These are phyloP conservation scores for Diarsia rubi DNA, from an alignment of 2,888 invertebrate species.

Conservation along the genomic window DNA sequence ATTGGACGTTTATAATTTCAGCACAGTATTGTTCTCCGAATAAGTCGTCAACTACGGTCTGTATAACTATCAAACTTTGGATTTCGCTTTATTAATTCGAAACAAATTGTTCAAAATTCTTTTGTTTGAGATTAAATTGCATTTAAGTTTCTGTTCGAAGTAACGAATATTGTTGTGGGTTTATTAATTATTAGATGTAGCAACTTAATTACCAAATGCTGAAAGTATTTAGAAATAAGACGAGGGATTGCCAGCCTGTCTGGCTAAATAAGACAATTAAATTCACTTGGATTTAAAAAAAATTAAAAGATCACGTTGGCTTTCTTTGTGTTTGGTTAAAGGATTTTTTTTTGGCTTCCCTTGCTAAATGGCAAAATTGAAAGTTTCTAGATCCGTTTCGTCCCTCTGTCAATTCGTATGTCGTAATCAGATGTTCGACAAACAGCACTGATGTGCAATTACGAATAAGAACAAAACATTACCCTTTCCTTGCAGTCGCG, in stretches of 20 bases:
- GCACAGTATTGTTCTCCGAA: slow-evolving; percentile 17
- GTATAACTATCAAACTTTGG: slow-evolving; percentile 43
- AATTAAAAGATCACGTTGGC: not conserved
- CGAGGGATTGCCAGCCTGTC: slow-evolving; percentile 35
- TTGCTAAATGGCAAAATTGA: not conserved
- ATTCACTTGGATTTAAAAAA: slow-evolving; percentile 36
- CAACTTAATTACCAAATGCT: slow-evolving; percentile 47
- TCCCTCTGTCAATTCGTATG: not conserved
- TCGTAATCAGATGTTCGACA: not conserved
- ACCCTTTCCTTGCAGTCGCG: no score
- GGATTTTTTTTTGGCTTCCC: not conserved
- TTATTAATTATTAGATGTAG: slow-evolving; percentile 44
- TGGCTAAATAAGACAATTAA: slow-evolving; percentile 41
- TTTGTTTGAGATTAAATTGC: slow-evolving; percentile 46
- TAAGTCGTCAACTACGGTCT: slow-evolving; percentile 22
- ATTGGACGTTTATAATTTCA: slow-evolving; percentile 22
- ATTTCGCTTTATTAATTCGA: slow-evolving; percentile 34
- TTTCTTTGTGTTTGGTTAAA: not conserved
- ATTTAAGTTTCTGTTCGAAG: slow-evolving; percentile 46
- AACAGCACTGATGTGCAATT: not conserved
- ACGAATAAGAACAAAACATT: not conserved
- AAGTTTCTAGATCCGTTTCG: not conserved
- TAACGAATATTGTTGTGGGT: slow-evolving; percentile 27
- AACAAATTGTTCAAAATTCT: slow-evolving; percentile 41
- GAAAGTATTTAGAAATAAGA: slow-evolving; percentile 47